These are phyloP conservation scores for Epinotia bilunana DNA, from an alignment of 2,888 invertebrate species.

Conservation along the genomic window DNA sequence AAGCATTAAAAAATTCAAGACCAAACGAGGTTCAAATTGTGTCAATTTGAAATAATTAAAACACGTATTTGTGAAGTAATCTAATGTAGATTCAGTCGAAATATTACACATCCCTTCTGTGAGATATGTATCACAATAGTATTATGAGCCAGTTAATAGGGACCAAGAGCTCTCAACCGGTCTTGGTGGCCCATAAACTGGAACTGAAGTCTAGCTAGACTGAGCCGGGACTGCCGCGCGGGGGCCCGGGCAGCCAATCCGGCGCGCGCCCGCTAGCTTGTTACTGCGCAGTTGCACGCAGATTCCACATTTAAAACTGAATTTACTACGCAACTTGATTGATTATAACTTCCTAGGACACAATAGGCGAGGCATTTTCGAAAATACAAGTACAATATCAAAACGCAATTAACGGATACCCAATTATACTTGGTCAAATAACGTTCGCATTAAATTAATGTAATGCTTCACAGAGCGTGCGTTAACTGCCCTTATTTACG, in stretches of 20 bases:
- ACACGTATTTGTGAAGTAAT: background rate
- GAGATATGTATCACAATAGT: conserved; percentile 3
- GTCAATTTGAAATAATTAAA: background rate
- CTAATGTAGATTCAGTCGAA: background rate
- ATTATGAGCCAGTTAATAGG: conserved; percentile 44
- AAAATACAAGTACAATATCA: conserved; percentile 4
- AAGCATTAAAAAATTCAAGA: conserved; percentile 48
- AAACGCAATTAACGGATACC: background rate
- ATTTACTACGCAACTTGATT: conserved; percentile 41
- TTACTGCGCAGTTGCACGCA: conserved; percentile 45
- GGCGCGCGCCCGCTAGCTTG: conserved; percentile 11
- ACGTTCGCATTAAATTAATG: too few species aligned
- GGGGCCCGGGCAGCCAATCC: conserved; percentile 20
- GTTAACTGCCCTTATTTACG: too few species aligned
- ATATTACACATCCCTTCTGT: background rate
- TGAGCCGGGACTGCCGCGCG: conserved; percentile 26
- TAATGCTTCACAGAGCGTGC: too few species aligned
- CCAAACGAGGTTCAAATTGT: background rate
- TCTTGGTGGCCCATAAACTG: conserved; percentile 45
- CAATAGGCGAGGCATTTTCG: background rate
- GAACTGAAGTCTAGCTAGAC: conserved; percentile 33
- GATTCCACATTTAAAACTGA: conserved; percentile 33
- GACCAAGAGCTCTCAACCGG: conserved; percentile 44
- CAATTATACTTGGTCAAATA: background rate
- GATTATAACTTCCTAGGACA: conserved; percentile 27